Evolutionary conservation across 1,140 invertebrate genomes (phyloP).

Genomic region (Caenorhabditis inopinata): DNA sequence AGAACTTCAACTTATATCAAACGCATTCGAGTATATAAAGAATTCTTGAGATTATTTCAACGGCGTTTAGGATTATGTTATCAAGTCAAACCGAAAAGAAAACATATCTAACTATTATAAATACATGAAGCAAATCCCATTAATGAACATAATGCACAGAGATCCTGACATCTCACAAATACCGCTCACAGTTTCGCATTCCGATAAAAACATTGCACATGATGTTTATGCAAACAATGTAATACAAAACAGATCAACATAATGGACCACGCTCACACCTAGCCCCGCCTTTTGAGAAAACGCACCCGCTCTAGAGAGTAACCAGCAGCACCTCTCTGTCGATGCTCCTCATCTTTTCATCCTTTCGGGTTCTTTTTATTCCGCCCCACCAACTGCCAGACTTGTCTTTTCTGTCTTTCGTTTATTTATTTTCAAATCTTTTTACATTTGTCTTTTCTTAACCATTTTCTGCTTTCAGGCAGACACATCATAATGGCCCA

Average conservation of each 20-base stretch:
- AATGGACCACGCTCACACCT: conserved; percentile 15
- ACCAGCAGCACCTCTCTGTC: too few relatives aligned
- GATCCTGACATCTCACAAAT: too few relatives aligned
- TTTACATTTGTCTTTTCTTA: not conserved
- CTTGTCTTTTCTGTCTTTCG: not conserved
- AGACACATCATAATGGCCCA: not conserved
- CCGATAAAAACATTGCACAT: not conserved
- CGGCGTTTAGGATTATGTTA: too few relatives aligned
- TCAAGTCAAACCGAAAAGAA: too few relatives aligned
- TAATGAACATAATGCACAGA: too few relatives aligned
- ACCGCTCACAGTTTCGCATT: not conserved
- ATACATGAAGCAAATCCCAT: too few relatives aligned
- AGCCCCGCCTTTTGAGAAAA: not conserved
- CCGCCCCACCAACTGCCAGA: conserved; percentile 18
- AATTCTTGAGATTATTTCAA: too few relatives aligned
- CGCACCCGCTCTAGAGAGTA: too few relatives aligned
- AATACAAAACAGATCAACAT: conserved; percentile 14
- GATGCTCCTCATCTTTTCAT: too few relatives aligned
- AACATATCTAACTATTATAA: too few relatives aligned
- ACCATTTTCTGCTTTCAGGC: not conserved
- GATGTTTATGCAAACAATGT: not conserved
- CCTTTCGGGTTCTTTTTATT: not conserved
- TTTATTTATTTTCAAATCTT: not conserved
- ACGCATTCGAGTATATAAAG: too few relatives aligned
- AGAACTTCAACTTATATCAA: too few relatives aligned